Evolutionary conservation across 2,888 invertebrate genomes (phyloP), one percentile per base, ranked within the genome.

Genomic region (Ophioninae sp.): DNA sequence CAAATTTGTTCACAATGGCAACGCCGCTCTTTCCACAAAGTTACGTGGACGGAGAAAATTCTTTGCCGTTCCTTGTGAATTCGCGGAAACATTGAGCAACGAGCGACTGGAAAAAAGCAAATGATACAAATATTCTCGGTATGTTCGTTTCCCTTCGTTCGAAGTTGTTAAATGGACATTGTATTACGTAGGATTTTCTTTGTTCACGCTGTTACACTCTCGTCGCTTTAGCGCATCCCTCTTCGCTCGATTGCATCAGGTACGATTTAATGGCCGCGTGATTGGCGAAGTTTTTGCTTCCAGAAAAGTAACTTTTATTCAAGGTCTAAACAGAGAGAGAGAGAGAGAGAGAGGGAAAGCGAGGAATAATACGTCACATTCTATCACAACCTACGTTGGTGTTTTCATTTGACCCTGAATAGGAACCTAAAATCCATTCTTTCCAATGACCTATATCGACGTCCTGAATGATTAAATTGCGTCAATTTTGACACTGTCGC

Each of bases 231-330:
- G 37, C 68, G 84, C 84, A 89, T 88, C 87, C 88, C 89, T 87
- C 89, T 87, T 88, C 89, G 89, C 89, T 87, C 83, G 85, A 87
- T 89, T 88, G 88, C 88, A 88, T 82, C 87, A 89, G 87, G 87
- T 88, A 88, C 86, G 88, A 90, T 91, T 90, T 88, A 90, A 90
- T 90, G 90, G 87, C 88, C 87, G 50, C 50, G 83, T 89, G 90
- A 90, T 90, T 89, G 87, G 88, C 84, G 87, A 85, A 74, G 59
- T 78, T 78, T 87, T 90, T 89, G 88, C 89, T 90, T 89, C 17
- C 89, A 89, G 90, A 88, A 87, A 86, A 69, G 78, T 81, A 82
- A 87, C 87, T 87, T 87, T 84, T 88, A 90, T 88, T 89, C 91
- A 91, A 91, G 90, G 90, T 89, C 87, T 79, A 83, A 8, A 17